These are phyloP conservation scores for Augochlorella aurata DNA, from an alignment of 2,888 invertebrate genomes.

Conservation along the genomic window DNA sequence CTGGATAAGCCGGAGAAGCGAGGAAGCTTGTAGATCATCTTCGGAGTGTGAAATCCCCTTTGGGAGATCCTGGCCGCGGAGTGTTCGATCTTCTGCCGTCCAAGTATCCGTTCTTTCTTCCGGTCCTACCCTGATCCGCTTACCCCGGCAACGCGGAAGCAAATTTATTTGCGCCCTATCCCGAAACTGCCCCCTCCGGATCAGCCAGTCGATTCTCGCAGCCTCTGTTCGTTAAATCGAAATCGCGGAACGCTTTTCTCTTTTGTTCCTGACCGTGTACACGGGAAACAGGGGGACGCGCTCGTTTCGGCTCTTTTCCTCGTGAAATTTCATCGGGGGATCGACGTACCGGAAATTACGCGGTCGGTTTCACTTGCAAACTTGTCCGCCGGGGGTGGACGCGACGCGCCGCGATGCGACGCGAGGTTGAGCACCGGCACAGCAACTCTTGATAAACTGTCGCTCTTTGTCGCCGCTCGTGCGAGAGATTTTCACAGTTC, in stretches of 20 bases:
- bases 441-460: constrained; percentile 58
- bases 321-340: constrained; percentile 16
- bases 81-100: constrained; percentile 14
- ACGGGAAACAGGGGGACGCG: neutral
- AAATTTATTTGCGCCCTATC: constrained; percentile 8
- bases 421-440: constrained; percentile 18
- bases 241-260: neutral
- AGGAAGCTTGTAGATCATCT: constrained; percentile 37
- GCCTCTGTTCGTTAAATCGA: no score
- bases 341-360: constrained; percentile 56
- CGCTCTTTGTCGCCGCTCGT: constrained; percentile 49
- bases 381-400: constrained; percentile 18
- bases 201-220: no score
- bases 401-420: neutral
- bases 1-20: constrained; percentile 16
- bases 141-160: neutral
- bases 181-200: neutral
- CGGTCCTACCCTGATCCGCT: constrained; percentile 14
- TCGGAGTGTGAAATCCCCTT: constrained; percentile 28
- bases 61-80: neutral
- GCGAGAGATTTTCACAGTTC: constrained; percentile 52
- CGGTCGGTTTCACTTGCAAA: constrained; percentile 53
- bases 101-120: constrained; percentile 23
- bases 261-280: neutral
- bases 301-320: neutral